Evolutionary conservation across 2,113 vertebrate genomes (phyloP).

Genomic region (Osmerus eperlanus): DNA sequence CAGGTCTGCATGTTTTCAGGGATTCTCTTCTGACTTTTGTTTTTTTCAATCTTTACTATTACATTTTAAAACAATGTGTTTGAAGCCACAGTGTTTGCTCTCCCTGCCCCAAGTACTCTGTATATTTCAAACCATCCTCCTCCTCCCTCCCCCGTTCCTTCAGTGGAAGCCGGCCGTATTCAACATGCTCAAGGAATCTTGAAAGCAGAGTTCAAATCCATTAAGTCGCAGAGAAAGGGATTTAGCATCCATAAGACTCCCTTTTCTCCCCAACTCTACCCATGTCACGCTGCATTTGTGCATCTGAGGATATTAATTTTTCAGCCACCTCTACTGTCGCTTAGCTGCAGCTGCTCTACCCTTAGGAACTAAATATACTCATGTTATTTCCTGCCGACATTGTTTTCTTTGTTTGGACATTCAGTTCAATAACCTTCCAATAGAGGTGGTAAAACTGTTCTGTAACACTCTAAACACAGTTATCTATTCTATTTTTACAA

Average conservation of each 20-base stretch:
- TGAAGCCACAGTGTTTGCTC: too few relatives aligned
- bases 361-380: not conserved
- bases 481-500: too few relatives aligned
- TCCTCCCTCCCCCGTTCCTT: not conserved
- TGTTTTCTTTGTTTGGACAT: too few relatives aligned
- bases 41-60: too few relatives aligned
- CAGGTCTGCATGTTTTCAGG: too few relatives aligned
- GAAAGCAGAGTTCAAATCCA: slow-evolving; percentile 11
- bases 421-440: too few relatives aligned
- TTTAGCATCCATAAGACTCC: slow-evolving; percentile 8
- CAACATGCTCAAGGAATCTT: not conserved
- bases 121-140: too few relatives aligned
- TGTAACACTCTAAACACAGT: too few relatives aligned
- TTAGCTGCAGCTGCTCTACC: not conserved
- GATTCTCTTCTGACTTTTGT: too few relatives aligned
- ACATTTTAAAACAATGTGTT: too few relatives aligned
- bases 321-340: slow-evolving; percentile 4
- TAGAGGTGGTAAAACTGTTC: too few relatives aligned
- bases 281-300: slow-evolving; percentile 3
- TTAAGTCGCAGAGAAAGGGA: slow-evolving; percentile 15
- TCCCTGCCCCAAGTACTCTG: too few relatives aligned
- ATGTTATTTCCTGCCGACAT: not conserved
- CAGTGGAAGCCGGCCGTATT: not conserved
- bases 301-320: slow-evolving; percentile 10
- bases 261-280: not conserved